phyloP scores from a whole-genome alignment of 2,113 vertebrate genomes.

The Ailurus styani region DNA sequence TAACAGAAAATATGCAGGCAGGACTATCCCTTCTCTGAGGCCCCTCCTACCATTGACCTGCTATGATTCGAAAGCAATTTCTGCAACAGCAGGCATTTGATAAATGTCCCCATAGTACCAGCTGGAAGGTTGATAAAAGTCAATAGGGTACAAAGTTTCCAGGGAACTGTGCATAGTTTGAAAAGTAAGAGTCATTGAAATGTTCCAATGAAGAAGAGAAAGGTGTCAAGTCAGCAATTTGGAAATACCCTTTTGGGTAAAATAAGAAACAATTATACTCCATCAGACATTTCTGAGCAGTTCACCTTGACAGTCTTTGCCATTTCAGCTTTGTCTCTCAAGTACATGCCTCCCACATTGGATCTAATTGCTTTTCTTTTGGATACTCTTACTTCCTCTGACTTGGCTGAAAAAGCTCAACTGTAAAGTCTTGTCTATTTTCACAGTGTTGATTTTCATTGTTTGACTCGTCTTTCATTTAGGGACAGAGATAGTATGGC shows the following conservation, averaged over 20 bases:
- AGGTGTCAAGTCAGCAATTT: conserved; percentile 69
- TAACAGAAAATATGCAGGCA: neutral
- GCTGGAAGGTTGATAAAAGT: conserved; percentile 33
- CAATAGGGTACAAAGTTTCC: conserved; percentile 57
- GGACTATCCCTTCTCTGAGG: neutral
- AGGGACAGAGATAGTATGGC: neutral
- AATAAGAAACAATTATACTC: conserved; percentile 51
- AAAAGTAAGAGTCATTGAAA: conserved; percentile 53
- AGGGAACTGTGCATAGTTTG: conserved; percentile 17
- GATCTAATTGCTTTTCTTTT: neutral
- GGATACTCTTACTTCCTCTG: neutral
- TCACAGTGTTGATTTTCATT: neutral
- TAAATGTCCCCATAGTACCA: neutral
- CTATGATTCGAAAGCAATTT: conserved; percentile 27
- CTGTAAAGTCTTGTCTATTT: rapidly evolving
- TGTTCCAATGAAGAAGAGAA: conserved; percentile 37
- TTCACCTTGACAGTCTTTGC: conserved; percentile 21
- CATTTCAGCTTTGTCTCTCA: conserved; percentile 20
- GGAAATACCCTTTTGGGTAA: conserved; percentile 66
- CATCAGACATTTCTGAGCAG: neutral
- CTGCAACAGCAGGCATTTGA: conserved; percentile 31
- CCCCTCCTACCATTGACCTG: neutral
- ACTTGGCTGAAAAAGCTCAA: neutral
- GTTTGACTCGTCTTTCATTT: neutral
- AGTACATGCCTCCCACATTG: neutral